Evolutionary conservation across 92 coral and sea anemone species (phyloP).

Genomic region (Heteractis magnifica): DNA sequence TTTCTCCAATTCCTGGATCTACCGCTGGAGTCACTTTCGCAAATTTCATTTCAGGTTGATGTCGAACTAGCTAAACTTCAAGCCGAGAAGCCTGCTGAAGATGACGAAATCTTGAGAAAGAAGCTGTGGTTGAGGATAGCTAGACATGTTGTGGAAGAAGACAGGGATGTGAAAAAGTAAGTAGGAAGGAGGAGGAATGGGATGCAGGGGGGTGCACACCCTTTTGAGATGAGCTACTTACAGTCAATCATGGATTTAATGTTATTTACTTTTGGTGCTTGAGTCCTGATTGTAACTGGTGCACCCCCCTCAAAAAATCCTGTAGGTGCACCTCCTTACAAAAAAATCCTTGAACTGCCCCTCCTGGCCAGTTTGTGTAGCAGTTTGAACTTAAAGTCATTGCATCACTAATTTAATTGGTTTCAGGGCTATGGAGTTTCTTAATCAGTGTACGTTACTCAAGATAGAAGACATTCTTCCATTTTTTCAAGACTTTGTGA

Average conservation of each 20-base stretch:
- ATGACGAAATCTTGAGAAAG: conserved; percentile 91
- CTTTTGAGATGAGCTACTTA: no score
- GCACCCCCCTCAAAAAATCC: no score
- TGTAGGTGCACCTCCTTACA: no score
- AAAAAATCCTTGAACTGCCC: no score
- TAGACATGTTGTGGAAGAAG: conserved; percentile 92
- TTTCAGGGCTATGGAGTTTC: conserved; percentile 91
- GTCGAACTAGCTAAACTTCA: conserved; percentile 92
- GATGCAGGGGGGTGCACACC: neutral
- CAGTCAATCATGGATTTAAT: no score
- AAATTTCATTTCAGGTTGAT: conserved; percentile 45
- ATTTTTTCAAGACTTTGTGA: conserved; percentile 96
- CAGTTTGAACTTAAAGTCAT: no score
- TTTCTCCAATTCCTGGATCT: no score
- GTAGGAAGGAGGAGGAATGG: neutral
- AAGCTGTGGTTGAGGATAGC: conserved; percentile 96
- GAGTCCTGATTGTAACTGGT: no score
- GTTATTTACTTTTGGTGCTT: no score
- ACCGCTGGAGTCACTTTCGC: no score
- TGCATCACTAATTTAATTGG: no score
- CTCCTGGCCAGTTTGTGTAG: no score
- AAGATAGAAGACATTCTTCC: conserved; percentile 98
- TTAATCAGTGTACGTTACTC: conserved; percentile 83
- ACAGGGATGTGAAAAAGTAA: conserved; percentile 91
- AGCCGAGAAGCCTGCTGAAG: conserved; percentile 91